Evolutionary conservation across 2,888 invertebrate genomes (phyloP).

Genomic region (Drosophila borborema): DNA sequence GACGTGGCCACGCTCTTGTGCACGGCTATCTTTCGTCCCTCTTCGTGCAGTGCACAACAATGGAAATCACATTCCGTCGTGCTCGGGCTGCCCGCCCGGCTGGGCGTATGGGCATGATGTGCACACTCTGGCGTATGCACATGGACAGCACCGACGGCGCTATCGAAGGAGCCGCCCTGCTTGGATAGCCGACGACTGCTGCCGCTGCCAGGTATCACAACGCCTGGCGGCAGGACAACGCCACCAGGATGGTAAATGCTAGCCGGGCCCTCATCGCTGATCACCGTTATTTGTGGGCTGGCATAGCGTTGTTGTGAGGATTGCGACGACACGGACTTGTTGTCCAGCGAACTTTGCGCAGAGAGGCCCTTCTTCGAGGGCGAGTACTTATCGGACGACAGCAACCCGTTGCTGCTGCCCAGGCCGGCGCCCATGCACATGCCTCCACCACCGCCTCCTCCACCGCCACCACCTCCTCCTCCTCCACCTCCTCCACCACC

Average conservation of each 20-base stretch:
- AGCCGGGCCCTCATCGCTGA: conserved; percentile 94
- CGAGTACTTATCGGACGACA: conserved; percentile 85
- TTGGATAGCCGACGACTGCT: conserved; percentile 86
- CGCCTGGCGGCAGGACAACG: conserved; percentile 80
- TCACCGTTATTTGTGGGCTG: conserved; percentile 96
- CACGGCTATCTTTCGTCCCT: conserved; percentile 95
- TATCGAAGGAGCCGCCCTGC: conserved; percentile 89
- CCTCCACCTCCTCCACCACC: conserved; percentile 86
- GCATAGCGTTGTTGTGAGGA: conserved; percentile 86
- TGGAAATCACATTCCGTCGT: conserved; percentile 96
- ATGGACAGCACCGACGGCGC: conserved; percentile 89
- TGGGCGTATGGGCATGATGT: conserved; percentile 89
- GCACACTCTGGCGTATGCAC: conserved; percentile 94
- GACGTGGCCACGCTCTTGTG: conserved; percentile 97
- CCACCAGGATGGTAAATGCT: conserved; percentile 85
- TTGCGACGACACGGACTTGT: conserved; percentile 86
- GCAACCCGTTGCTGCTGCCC: conserved; percentile 81
- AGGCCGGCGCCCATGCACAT: conserved; percentile 82
- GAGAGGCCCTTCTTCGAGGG: conserved; percentile 86
- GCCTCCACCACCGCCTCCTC: conserved; percentile 84
- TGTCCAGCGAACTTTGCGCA: conserved; percentile 88
- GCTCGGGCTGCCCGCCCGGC: conserved; percentile 88
- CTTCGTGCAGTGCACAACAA: conserved; percentile 97
- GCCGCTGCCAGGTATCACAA: conserved; percentile 80
- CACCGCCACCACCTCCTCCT: conserved; percentile 85